phyloP scores from a whole-genome alignment of 2,113 vertebrate species.

The Ellobius talpinus region DNA sequence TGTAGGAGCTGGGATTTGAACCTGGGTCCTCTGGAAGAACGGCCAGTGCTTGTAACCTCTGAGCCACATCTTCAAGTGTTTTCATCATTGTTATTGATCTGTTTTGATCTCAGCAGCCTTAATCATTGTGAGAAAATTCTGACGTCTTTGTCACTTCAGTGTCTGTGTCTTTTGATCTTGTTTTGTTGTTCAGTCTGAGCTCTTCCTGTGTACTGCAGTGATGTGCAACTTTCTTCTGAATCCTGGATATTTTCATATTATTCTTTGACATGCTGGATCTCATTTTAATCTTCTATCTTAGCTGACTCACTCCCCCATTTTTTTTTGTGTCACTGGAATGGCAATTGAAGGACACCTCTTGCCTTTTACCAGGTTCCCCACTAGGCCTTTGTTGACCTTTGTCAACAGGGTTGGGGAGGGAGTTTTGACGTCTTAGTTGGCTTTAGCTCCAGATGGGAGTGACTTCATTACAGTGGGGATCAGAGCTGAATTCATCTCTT shows the following conservation, averaged over 20 bases:
- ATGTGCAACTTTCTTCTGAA: not conserved
- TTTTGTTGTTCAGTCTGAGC: not conserved
- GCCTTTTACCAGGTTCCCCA: not conserved
- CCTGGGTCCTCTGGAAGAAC: not conserved
- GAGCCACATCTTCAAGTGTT: not conserved
- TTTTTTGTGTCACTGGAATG: not conserved
- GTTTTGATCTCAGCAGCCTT: not conserved
- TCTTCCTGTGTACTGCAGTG: not conserved
- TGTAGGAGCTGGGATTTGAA: not conserved
- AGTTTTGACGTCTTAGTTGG: not conserved
- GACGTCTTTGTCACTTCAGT: not conserved
- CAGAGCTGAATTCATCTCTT: not conserved
- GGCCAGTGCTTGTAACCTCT: not conserved
- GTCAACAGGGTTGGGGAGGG: too few species aligned
- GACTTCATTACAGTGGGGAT: not conserved
- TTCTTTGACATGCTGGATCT: not conserved
- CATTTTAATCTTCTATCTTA: not conserved
- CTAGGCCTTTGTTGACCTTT: not conserved
- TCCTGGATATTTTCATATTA: not conserved
- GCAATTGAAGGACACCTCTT: not conserved
- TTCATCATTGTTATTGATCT: not conserved
- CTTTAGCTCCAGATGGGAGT: not conserved
- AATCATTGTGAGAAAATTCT: constrained; percentile 4
- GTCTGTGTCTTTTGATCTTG: not conserved
- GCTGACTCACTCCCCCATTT: not conserved